These are phyloP conservation scores for Hydrophis major DNA, from an alignment of 2,797 vertebrate species.

Conservation along the genomic window DNA sequence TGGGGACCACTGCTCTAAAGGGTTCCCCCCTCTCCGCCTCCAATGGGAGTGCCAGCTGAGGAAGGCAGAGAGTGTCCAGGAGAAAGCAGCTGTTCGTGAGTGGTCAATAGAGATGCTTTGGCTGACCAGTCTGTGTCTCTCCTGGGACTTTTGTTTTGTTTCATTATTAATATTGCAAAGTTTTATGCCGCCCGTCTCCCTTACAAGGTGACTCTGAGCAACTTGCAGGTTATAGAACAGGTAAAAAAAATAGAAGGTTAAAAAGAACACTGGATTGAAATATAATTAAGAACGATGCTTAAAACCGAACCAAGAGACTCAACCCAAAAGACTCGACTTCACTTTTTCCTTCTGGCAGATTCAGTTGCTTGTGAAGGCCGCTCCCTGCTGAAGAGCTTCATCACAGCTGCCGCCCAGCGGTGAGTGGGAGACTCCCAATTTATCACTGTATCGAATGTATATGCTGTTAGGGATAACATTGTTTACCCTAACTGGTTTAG, in stretches of 20 bases:
- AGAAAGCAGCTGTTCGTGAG: background rate
- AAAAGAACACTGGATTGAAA: background rate
- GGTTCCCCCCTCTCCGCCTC: no score
- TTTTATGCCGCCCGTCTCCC: no score
- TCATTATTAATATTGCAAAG: no score
- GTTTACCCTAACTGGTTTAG: no score
- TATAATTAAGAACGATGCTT: fast-evolving
- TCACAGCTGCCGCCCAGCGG: constrained; percentile 72
- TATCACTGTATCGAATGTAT: background rate
- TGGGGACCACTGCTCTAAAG: no score
- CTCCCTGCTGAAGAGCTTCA: constrained; percentile 73
- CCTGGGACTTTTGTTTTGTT: no score
- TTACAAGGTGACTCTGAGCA: no score
- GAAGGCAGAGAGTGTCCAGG: background rate
- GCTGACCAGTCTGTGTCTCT: background rate
- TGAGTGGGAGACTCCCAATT: constrained; percentile 33
- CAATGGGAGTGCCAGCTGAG: background rate
- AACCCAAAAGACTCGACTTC: background rate
- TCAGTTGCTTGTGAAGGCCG: constrained; percentile 67
- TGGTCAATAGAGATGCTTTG: background rate
- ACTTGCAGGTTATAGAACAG: no score
- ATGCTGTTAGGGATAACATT: no score
- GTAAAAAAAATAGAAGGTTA: no score
- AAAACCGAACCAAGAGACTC: background rate
- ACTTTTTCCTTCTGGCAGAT: constrained; percentile 61